phyloP scores from a whole-genome alignment of 2,797 vertebrate genomes.

The Enteromius anoplus region DNA sequence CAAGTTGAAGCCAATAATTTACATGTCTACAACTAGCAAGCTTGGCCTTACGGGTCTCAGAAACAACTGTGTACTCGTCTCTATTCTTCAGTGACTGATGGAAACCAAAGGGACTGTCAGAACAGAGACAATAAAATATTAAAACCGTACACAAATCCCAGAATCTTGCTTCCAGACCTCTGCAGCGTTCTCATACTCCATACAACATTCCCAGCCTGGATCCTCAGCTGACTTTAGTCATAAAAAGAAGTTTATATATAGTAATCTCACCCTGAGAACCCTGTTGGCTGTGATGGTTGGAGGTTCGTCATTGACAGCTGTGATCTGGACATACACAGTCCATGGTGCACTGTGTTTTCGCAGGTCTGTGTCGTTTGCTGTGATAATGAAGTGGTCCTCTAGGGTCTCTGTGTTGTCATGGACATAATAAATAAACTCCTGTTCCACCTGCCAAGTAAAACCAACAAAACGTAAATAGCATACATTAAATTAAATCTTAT shows the following conservation, averaged over 20 bases:
- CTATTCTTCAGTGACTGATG: background rate
- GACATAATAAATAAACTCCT: slow-evolving; percentile 87
- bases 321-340: slow-evolving; percentile 82
- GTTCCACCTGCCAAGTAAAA: slow-evolving; percentile 79
- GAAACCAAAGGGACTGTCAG: background rate
- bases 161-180: background rate
- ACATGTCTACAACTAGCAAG: slow-evolving; percentile 12
- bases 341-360: slow-evolving; percentile 83
- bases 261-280: slow-evolving; percentile 85
- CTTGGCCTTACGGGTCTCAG: background rate
- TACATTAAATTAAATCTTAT: background rate
- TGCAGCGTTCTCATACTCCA: background rate
- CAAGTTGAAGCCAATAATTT: slow-evolving; percentile 24
- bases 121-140: slow-evolving; percentile 11
- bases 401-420: slow-evolving; percentile 86
- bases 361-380: slow-evolving; percentile 82
- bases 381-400: slow-evolving; percentile 84
- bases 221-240: slow-evolving; percentile 50
- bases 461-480: background rate
- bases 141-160: background rate
- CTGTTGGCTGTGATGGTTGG: slow-evolving; percentile 86
- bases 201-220: slow-evolving; percentile 55
- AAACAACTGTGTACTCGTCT: slow-evolving; percentile 8
- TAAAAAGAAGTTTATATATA: slow-evolving; percentile 70
- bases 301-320: slow-evolving; percentile 86